These are phyloP conservation scores for Poecilia gillii DNA, from an alignment of 2,797 vertebrate genomes.

Conservation along the genomic window DNA sequence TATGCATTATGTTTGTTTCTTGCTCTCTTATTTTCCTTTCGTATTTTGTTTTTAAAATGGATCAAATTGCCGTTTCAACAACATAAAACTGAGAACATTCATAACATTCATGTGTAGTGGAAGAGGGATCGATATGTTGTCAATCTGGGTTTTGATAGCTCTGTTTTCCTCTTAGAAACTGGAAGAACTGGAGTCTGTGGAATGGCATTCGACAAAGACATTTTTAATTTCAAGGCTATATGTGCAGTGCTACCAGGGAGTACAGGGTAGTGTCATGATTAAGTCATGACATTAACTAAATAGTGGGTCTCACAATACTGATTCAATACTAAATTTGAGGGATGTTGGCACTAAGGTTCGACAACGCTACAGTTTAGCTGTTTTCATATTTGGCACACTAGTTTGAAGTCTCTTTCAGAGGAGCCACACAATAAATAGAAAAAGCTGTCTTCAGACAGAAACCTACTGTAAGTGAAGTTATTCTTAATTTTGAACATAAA, in stretches of 20 bases:
- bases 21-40: neutral
- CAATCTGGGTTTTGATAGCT: neutral
- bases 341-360: neutral
- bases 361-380: too few species aligned
- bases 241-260: constrained; percentile 26
- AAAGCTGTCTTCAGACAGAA: neutral
- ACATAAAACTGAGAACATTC: constrained; percentile 17
- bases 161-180: neutral
- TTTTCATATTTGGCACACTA: neutral
- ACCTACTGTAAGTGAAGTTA: neutral
- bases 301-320: neutral
- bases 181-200: constrained; percentile 26
- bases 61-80: constrained; percentile 21
- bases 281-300: constrained; percentile 55
- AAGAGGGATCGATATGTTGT: neutral
- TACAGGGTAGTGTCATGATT: constrained; percentile 14
- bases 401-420: neutral
- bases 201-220: constrained; percentile 21
- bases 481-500: neutral
- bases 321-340: neutral
- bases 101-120: neutral
- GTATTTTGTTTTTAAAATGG: constrained; percentile 15
- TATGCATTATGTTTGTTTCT: constrained; percentile 21
- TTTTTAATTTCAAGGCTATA: constrained; percentile 19
- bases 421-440: neutral